Evolutionary conservation across 2,888 invertebrate genomes (phyloP).

Genomic region (Drosophila vallismaia): DNA sequence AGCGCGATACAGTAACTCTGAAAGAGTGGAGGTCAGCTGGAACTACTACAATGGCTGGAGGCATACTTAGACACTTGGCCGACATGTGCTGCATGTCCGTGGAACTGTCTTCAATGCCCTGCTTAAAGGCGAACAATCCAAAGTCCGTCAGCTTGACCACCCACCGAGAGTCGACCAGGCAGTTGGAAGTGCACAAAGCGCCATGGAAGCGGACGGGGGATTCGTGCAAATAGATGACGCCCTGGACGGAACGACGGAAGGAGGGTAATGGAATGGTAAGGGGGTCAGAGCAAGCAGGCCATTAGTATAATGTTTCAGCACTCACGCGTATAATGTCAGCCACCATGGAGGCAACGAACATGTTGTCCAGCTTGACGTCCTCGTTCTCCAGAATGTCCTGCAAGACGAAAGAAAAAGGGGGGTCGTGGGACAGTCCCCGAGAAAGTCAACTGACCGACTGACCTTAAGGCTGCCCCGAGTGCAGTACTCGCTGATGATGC

Average conservation of each 20-base stretch:
- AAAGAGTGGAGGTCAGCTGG: neutral
- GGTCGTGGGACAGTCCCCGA: slow-evolving; percentile 3
- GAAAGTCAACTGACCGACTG: slow-evolving; percentile 62
- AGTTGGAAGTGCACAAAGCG: slow-evolving; percentile 94
- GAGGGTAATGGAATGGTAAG: slow-evolving; percentile 1
- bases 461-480: slow-evolving; percentile 95
- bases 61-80: slow-evolving; percentile 89
- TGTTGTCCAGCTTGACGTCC: slow-evolving; percentile 96
- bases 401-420: slow-evolving; percentile 11
- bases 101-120: slow-evolving; percentile 87
- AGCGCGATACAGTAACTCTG: slow-evolving; percentile 91
- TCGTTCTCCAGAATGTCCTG: slow-evolving; percentile 97
- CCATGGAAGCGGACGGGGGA: slow-evolving; percentile 94
- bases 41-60: neutral
- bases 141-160: slow-evolving; percentile 97
- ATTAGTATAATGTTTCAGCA: slow-evolving; percentile 78
- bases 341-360: slow-evolving; percentile 97
- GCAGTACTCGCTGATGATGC: slow-evolving; percentile 95
- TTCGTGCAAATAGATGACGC: slow-evolving; percentile 95
- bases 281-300: slow-evolving; percentile 25
- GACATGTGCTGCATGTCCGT: slow-evolving; percentile 86
- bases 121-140: slow-evolving; percentile 93
- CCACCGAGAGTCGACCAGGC: slow-evolving; percentile 97
- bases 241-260: slow-evolving; percentile 85
- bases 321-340: slow-evolving; percentile 97